These are phyloP conservation scores for Euphydryas editha DNA, from an alignment of 2,888 invertebrate genomes.

Conservation along the genomic window DNA sequence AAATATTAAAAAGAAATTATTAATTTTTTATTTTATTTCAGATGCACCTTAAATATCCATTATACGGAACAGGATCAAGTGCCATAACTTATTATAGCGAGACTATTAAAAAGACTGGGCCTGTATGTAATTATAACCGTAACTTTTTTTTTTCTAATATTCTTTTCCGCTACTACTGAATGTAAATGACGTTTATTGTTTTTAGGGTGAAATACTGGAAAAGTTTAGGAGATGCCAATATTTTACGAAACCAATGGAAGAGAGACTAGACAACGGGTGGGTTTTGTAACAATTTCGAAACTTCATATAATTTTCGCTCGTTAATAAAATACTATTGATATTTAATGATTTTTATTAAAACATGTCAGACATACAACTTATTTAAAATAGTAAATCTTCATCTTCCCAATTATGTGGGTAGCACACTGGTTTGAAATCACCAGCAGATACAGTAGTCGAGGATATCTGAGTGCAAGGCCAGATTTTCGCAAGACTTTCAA, in stretches of 20 bases:
- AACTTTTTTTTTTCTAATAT: conserved; percentile 17
- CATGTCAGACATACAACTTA: neutral
- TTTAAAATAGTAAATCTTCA: conserved; percentile 73
- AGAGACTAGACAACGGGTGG: conserved; percentile 75
- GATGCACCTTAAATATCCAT: conserved; percentile 76
- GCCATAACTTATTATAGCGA: conserved; percentile 76
- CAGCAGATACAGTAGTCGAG: conserved; percentile 56
- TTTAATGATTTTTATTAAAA: neutral
- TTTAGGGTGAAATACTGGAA: conserved; percentile 75
- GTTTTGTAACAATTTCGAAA: conserved; percentile 58
- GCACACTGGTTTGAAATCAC: conserved; percentile 61
- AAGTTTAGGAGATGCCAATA: conserved; percentile 74
- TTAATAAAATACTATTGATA: conserved; percentile 2
- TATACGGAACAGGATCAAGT: conserved; percentile 78
- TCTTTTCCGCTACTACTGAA: neutral
- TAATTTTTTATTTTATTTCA: conserved; percentile 47
- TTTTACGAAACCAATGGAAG: conserved; percentile 77
- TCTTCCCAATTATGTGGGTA: conserved; percentile 74
- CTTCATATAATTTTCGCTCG: neutral
- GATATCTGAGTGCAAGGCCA: conserved; percentile 48
- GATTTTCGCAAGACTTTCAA: conserved; percentile 55
- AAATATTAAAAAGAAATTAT: neutral
- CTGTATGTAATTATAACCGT: conserved; percentile 54
- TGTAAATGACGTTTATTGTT: neutral
- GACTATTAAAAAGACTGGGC: conserved; percentile 65